Conservation (phyloP, 2,888 invertebrate species). For the Tenthredo amoena region DNA sequence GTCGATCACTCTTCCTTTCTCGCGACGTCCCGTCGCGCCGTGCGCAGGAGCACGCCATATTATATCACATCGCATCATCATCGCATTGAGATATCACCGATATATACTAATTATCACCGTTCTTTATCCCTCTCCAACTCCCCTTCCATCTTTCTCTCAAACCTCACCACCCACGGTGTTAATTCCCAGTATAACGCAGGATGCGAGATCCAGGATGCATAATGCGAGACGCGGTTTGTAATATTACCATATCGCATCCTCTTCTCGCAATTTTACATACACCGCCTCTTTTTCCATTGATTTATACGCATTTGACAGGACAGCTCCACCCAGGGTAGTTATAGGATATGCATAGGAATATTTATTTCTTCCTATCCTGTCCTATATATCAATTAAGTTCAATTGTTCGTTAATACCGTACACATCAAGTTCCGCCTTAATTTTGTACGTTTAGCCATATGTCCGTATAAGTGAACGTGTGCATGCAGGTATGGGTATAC, state of each 20-base stretch:
- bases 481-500: background rate
- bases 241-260: slow-evolving; percentile 71
- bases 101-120: slow-evolving; percentile 18
- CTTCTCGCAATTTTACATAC: background rate
- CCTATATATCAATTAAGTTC: slow-evolving; percentile 43
- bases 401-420: slow-evolving; percentile 56
- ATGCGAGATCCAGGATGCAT: slow-evolving; percentile 20
- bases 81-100: slow-evolving; percentile 22
- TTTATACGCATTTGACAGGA: background rate
- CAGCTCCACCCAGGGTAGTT: background rate
- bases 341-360: background rate
- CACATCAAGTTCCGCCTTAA: slow-evolving; percentile 1
- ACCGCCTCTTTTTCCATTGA: background rate
- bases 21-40: slow-evolving; percentile 18
- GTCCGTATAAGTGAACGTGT: background rate
- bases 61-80: background rate
- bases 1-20: slow-evolving; percentile 14
- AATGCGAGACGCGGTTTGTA: slow-evolving; percentile 61
- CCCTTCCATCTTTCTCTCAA: background rate
- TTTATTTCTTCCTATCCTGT: slow-evolving; percentile 53
- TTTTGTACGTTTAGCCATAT: slow-evolving; percentile 23
- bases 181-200: slow-evolving; percentile 3
- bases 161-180: slow-evolving; percentile 20
- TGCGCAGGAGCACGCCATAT: background rate
- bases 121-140: background rate